These are phyloP conservation scores for Cephus spinipes DNA, from an alignment of 2,888 invertebrate genomes.

Conservation along the genomic window DNA sequence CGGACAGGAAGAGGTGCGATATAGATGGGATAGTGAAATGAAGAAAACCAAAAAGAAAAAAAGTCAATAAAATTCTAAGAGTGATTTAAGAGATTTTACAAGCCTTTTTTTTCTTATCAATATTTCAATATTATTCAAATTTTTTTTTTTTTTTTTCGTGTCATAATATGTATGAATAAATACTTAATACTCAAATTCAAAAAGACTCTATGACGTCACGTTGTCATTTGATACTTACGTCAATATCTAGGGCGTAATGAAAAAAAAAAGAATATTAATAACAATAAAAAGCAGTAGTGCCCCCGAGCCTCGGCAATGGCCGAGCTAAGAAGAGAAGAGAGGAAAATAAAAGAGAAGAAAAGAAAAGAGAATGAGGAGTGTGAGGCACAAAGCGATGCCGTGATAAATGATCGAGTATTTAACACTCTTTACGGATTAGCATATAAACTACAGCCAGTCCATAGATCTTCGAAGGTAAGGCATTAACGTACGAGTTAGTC, in stretches of 20 bases:
- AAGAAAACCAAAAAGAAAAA: neutral
- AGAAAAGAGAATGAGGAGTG: conserved; percentile 33
- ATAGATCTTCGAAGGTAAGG: conserved; percentile 66
- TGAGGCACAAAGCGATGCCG: conserved; percentile 56
- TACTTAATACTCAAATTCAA: too few relatives aligned
- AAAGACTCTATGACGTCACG: too few relatives aligned
- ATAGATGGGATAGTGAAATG: too few relatives aligned
- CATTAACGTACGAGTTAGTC: conserved; percentile 57
- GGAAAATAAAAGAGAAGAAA: conserved; percentile 17
- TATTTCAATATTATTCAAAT: too few relatives aligned
- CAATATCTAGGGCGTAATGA: neutral
- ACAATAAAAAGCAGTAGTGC: conserved; percentile 15
- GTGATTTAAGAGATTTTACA: neutral
- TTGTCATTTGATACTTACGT: neutral
- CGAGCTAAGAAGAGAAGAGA: conserved; percentile 4
- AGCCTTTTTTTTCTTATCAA: too few relatives aligned
- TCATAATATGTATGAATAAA: too few relatives aligned
- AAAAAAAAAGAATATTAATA: conserved; percentile 6
- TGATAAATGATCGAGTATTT: conserved; percentile 68
- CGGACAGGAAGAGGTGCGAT: neutral
- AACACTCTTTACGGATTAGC: conserved; percentile 68
- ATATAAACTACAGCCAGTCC: conserved; percentile 67
- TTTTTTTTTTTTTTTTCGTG: too few relatives aligned
- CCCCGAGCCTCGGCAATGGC: conserved; percentile 1
- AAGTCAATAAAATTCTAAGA: neutral